Evolutionary conservation across 2,888 invertebrate genomes (phyloP), one percentile per base, ranked within the genome.

Genomic region (Glaucopsyche alexis): DNA sequence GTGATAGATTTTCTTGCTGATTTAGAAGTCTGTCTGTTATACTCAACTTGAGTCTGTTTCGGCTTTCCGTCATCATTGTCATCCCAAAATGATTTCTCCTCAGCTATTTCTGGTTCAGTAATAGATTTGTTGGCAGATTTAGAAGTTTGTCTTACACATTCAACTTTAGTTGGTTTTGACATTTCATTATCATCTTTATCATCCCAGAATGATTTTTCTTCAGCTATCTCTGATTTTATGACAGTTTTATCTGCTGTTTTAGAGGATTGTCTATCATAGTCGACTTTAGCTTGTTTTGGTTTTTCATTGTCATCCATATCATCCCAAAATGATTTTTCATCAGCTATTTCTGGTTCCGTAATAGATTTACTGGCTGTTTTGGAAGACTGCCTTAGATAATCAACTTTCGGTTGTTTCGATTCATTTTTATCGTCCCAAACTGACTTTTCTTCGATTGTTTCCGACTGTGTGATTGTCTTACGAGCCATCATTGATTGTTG

Each of bases 51-150:
- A 3, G 78, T 71, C 67, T 79, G 79, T 74, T 85, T 84, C 13
- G 79, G 74, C 73, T 77, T 76, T 45, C 78, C 82, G 64, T 86
- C 82, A 75, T 82, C 79, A 42, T 83, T 78, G 50, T 90, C 87
- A 74, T 88, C 90, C 89, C 88, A 89, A 73, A 88, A 79, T 14
- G 88, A 87, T 72, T 88, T 90, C 73, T 88, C 75, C 72, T 82
- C 83, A 19, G 81, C 81, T 4, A 78, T 69, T 64, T 83, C 84
- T 69, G 84, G 80, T 65, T 85, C 83, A 42, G 42, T 74, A 84
- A 81, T 73, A 84, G 79, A 49, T 81, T 77, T 0, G 82, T 82
- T 55, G 7, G 42, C 42, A 42, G 78, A 78, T 78, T 79, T 71
- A 19, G 81, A 79, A 13, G 83, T 79, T 40, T 82, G 77, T n/a